Conservation (phyloP, 2,113 vertebrate genomes). For the Sander lucioperca region DNA sequence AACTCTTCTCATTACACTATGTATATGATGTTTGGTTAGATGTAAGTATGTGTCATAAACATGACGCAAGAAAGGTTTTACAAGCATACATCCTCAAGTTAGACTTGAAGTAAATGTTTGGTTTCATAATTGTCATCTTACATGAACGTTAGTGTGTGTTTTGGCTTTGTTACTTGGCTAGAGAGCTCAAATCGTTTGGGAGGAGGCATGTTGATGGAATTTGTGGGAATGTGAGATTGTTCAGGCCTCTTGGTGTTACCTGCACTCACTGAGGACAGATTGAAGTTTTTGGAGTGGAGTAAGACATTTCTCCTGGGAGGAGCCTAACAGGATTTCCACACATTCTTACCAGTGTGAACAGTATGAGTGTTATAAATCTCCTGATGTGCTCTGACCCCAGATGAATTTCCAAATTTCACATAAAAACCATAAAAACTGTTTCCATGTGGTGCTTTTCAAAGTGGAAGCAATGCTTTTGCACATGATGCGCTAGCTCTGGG, state of each 20-base stretch:
- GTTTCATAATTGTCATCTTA: not conserved
- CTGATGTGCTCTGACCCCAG: constrained; percentile 28
- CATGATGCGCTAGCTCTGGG: constrained; percentile 21
- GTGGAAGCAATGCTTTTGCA: constrained; percentile 5
- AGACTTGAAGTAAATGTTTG: not conserved
- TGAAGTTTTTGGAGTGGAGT: constrained; percentile 19
- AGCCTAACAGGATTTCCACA: constrained; percentile 46
- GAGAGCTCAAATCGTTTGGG: not conserved
- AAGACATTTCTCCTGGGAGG: constrained; percentile 20
- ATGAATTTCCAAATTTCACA: not conserved
- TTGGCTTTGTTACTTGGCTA: not conserved
- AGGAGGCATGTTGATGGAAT: constrained; percentile 17
- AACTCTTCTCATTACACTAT: not conserved
- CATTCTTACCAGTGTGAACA: constrained; percentile 10
- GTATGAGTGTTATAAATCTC: constrained; percentile 25
- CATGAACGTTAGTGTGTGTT: not conserved
- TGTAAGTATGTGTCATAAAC: not conserved
- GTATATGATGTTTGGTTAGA: not conserved
- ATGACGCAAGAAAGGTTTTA: not conserved
- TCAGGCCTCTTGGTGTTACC: constrained; percentile 19
- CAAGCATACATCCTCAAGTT: not conserved
- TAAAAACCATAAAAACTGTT: not conserved
- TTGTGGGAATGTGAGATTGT: constrained; percentile 21
- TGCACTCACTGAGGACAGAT: constrained; percentile 17
- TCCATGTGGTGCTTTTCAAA: constrained; percentile 16